Evolutionary conservation across 2,797 vertebrate species (phyloP).

Genomic region (Mus spretus): DNA sequence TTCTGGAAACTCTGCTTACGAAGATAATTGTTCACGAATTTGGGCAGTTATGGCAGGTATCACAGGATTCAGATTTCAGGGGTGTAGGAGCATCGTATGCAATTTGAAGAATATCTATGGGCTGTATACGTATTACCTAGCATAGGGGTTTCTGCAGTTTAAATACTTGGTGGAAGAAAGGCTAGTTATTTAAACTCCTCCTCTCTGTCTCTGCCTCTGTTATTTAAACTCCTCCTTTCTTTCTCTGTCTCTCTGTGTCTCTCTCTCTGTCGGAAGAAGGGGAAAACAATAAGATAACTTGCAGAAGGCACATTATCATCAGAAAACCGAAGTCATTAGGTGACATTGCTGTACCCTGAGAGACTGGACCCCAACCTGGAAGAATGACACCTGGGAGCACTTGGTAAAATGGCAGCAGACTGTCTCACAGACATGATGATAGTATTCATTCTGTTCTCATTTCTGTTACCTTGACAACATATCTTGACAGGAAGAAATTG

Average conservation of each 20-base stretch:
- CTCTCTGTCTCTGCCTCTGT: neutral
- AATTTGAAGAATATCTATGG: conserved; percentile 78
- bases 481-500: neutral
- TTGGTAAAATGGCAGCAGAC: neutral
- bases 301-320: neutral
- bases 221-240: neutral
- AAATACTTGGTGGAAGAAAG: conserved; percentile 60
- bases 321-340: neutral
- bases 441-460: neutral
- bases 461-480: neutral
- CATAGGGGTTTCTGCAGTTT: conserved; percentile 41
- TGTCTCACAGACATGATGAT: neutral
- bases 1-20: conserved; percentile 81
- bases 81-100: neutral
- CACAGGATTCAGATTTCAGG: conserved; percentile 81
- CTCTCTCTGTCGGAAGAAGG: fast-evolving
- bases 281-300: conserved; percentile 1
- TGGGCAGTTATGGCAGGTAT: conserved; percentile 81
- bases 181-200: conserved; percentile 39
- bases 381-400: fast-evolving
- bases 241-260: neutral
- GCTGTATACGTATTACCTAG: conserved; percentile 75
- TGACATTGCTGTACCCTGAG: neutral
- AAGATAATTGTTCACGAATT: conserved; percentile 85
- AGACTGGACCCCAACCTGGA: neutral